Percentiles rank a stretch among this genome's conserved stretches.
Conservation (phyloP, 2,888 invertebrate genomes). For the Macrosoma leucophasiata region DNA sequence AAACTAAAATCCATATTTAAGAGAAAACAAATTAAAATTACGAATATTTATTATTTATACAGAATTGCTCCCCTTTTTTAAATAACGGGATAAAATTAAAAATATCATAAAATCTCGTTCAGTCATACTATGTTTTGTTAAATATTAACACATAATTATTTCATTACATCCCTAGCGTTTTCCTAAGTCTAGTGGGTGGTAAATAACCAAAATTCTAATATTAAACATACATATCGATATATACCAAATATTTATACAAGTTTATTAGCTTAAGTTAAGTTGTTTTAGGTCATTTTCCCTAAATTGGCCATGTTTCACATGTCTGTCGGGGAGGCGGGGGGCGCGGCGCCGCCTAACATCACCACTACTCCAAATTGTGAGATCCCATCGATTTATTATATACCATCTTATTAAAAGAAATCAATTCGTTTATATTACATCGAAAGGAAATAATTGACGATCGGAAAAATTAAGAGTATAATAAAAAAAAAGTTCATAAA, state of each 20-base stretch:
- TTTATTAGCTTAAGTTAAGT: conserved; percentile 75
- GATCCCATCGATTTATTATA: conserved; percentile 32
- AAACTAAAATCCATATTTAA: conserved; percentile 72
- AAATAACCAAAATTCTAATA: conserved; percentile 75
- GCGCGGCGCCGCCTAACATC: conserved; percentile 28
- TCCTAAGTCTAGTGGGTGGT: conserved; percentile 74
- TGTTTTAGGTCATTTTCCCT: conserved; percentile 70
- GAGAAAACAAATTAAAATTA: conserved; percentile 72
- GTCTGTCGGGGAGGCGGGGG: conserved; percentile 63
- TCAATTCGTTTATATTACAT: conserved; percentile 50
- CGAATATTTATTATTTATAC: conserved; percentile 70
- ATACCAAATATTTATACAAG: conserved; percentile 75
- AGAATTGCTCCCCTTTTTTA: conserved; percentile 60
- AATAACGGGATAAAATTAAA: conserved; percentile 63
- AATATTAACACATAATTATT: conserved; percentile 73
- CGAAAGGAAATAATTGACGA: conserved; percentile 31
- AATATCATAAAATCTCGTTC: conserved; percentile 68
- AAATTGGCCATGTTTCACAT: conserved; percentile 67
- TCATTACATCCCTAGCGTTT: conserved; percentile 69
- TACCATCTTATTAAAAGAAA: conserved; percentile 63
- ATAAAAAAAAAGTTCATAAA: conserved; percentile 48
- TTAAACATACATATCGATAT: conserved; percentile 75
- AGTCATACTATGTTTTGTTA: conserved; percentile 71
- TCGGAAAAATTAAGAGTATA: conserved; percentile 37
- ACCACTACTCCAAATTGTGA: conserved; percentile 32